phyloP scores from a whole-genome alignment of 2,797 vertebrate species.

The Meda fulgida region DNA sequence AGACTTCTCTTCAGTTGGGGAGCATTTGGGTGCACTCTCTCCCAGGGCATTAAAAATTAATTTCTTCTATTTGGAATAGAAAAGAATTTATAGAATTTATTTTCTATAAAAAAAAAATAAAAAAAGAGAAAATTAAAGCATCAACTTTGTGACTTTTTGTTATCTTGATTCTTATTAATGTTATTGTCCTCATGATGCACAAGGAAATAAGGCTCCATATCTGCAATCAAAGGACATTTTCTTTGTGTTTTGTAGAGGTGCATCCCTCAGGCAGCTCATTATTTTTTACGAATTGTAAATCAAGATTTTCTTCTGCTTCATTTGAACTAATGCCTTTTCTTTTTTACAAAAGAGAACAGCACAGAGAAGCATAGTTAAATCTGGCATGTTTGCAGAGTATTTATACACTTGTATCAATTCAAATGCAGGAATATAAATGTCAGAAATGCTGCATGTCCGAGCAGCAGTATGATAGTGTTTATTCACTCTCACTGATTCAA shows the following conservation, averaged over 20 bases:
- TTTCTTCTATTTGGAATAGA: conserved; percentile 38
- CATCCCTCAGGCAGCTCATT: conserved; percentile 37
- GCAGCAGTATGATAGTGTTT: not conserved
- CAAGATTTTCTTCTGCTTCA: conserved; percentile 36
- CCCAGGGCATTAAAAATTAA: conserved; percentile 47
- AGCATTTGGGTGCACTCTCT: conserved; percentile 22
- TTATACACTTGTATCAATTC: conserved; percentile 18
- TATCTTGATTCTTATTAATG: conserved; percentile 14
- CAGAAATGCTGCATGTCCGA: not conserved
- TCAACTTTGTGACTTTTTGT: conserved; percentile 21
- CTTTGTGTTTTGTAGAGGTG: conserved; percentile 20
- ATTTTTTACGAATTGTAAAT: conserved; percentile 45
- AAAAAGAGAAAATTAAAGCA: not conserved
- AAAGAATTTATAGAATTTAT: no score
- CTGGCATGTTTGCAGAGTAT: conserved; percentile 20
- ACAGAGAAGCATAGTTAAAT: not conserved
- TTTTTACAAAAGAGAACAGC: not conserved
- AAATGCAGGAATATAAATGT: conserved; percentile 33
- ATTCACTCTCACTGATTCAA: conserved; percentile 13
- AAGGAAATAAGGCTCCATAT: not conserved
- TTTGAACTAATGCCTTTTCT: conserved; percentile 15
- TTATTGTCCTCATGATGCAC: conserved; percentile 7
- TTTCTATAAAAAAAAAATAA: no score
- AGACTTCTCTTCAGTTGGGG: conserved; percentile 19
- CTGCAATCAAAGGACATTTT: conserved; percentile 5